Base-by-base conservation (phyloP, 2,113 vertebrate species). In the Neolamprologus falcicula region DNA sequence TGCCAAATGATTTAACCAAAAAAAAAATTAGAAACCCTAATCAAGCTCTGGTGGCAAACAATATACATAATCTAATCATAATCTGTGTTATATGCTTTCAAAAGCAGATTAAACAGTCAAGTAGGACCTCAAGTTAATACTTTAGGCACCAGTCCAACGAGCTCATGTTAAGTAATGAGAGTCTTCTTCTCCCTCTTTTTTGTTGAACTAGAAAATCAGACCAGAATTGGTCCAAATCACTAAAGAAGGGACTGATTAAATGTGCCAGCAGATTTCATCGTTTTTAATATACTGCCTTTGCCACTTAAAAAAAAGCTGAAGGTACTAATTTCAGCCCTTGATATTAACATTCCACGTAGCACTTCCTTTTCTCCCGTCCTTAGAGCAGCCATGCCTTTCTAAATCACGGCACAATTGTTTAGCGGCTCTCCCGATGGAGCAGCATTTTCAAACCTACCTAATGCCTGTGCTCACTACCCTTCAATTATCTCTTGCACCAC, bases 401-500 rank as follows among this genome's bases (percentile, higher is more conserved):
- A 92, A 90, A 86, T 45, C 59, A 50, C 71, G 40, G 85, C 87
- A 87, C 88, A 84, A 89, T 83, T 82, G 83, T 86, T 92, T 82
- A 87, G 53, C 14, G 3, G 28, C 86, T 82, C 87, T 89, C 86
- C 86, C 82, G 71, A 26, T 13, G 83, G 89, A 92, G 90, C 87
- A 90, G 71, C 83, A 66, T 90, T 92, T 94, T 92, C 52, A 17
- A 94, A 95, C 90, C 84, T 85, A 85, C 90, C 90, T 89, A 94
- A 93, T 92, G 90, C 91, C 84, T 83, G 90, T 24, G 66, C 93
- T 92, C 89, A 80, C 90, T 90, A 93, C 93, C 92, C 92, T 93
- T 95, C 91, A 93, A 95, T 96, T 95, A 95, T 94, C 93, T 92
- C 90, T 91, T 71, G 86, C 88, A 84, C 91, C 93, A 82, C 92